phyloP scores from a whole-genome alignment of 1,140 invertebrate species.

The Gryon sp. region DNA sequence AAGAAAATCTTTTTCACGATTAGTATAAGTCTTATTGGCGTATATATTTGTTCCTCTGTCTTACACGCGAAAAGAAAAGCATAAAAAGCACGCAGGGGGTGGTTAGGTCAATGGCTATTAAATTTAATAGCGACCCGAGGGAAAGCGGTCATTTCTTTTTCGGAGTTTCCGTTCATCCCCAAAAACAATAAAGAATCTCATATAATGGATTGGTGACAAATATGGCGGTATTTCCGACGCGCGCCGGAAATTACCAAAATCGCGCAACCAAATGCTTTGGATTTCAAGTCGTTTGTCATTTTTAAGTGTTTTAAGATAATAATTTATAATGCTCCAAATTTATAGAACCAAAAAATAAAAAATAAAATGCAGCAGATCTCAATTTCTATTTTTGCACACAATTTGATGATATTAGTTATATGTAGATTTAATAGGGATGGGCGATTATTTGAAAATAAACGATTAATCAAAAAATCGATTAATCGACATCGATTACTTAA shows the following conservation, averaged over 20 bases:
- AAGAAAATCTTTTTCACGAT: constrained; percentile 29
- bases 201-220: constrained; percentile 62
- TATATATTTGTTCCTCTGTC: constrained; percentile 4
- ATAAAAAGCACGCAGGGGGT: constrained; percentile 45
- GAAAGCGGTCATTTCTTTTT: constrained; percentile 54
- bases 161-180: constrained; percentile 36
- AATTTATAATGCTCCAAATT: no score
- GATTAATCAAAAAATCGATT: no score
- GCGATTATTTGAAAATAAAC: no score
- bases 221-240: constrained; percentile 60
- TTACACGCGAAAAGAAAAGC: constrained; percentile 39
- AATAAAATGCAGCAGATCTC: not conserved
- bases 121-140: constrained; percentile 63
- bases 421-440: no score
- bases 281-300: constrained; percentile 29
- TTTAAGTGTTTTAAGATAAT: constrained; percentile 20
- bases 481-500: no score
- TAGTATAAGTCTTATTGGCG: constrained; percentile 3
- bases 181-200: constrained; percentile 61
- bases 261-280: not conserved
- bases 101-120: constrained; percentile 49
- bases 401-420: no score
- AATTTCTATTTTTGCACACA: not conserved
- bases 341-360: not conserved
- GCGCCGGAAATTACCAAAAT: constrained; percentile 47